Evolutionary conservation across 1,140 invertebrate species (phyloP).

Genomic region (Drosophila teissieri): DNA sequence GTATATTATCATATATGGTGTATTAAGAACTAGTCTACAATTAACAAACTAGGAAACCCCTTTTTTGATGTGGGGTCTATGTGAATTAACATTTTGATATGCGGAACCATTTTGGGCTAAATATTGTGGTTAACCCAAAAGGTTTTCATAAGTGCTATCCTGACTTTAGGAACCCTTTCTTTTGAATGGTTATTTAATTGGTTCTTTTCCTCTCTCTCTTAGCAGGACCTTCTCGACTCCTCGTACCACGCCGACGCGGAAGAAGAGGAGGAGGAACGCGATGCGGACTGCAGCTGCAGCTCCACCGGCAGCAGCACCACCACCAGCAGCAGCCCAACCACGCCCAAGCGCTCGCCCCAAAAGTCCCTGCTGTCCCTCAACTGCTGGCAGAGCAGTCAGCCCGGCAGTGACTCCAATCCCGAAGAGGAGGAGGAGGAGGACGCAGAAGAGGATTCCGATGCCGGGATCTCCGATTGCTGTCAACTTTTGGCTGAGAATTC

Average conservation of each 20-base stretch:
- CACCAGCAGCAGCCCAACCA: constrained; percentile 23
- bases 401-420: constrained; percentile 61
- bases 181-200: constrained; percentile 22
- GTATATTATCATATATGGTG: constrained; percentile 12
- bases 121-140: constrained; percentile 13
- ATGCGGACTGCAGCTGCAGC: constrained; percentile 67
- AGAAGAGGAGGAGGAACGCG: constrained; percentile 65
- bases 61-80: background rate
- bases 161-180: constrained; percentile 16
- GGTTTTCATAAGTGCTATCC: constrained; percentile 5
- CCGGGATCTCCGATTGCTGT: constrained; percentile 76
- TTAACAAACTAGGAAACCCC: background rate
- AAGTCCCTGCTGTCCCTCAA: constrained; percentile 77
- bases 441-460: constrained; percentile 57
- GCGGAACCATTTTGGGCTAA: constrained; percentile 1
- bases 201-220: constrained; percentile 2
- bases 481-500: constrained; percentile 64
- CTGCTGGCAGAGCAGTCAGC: constrained; percentile 78
- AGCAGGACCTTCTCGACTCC: constrained; percentile 80
- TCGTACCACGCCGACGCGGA: constrained; percentile 79
- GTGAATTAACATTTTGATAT: constrained; percentile 5
- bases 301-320: constrained; percentile 30
- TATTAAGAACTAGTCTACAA: background rate
- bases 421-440: constrained; percentile 42
- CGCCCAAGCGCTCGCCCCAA: constrained; percentile 67